Conservation (phyloP, 2,888 invertebrate species). For the Blastobasis adustella region DNA sequence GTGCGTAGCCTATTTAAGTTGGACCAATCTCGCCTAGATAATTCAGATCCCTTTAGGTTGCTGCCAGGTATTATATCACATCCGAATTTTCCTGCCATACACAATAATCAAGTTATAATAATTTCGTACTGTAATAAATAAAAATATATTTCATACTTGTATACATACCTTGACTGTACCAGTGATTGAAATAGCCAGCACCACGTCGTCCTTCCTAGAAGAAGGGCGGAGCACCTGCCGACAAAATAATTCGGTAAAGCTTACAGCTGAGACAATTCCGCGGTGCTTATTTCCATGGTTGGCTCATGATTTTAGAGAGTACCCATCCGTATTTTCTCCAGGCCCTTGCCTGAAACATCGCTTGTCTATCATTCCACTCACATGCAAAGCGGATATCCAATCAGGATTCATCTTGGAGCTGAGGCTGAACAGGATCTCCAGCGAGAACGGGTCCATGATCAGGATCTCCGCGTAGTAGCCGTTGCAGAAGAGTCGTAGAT, state of each 20-base stretch:
- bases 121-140: background rate
- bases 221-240: slow-evolving; percentile 78
- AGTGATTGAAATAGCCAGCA: slow-evolving; percentile 94
- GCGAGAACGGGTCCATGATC: slow-evolving; percentile 96
- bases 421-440: slow-evolving; percentile 93
- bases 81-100: no score
- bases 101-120: no score
- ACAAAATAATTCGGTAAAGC: no score
- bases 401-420: slow-evolving; percentile 97
- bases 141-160: background rate
- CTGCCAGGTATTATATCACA: no score
- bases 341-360: background rate
- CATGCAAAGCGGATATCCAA: slow-evolving; percentile 97
- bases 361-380: slow-evolving; percentile 49
- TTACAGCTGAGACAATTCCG: no score
- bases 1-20: no score
- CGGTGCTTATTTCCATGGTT: no score
- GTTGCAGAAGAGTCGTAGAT: slow-evolving; percentile 93
- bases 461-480: slow-evolving; percentile 98
- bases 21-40: no score
- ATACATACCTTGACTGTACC: slow-evolving; percentile 89
- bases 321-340: no score
- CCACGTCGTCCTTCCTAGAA: slow-evolving; percentile 94
- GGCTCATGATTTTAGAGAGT: no score
- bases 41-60: no score